Conservation (phyloP, 1,140 invertebrate genomes). For the Drosophila orosa region DNA sequence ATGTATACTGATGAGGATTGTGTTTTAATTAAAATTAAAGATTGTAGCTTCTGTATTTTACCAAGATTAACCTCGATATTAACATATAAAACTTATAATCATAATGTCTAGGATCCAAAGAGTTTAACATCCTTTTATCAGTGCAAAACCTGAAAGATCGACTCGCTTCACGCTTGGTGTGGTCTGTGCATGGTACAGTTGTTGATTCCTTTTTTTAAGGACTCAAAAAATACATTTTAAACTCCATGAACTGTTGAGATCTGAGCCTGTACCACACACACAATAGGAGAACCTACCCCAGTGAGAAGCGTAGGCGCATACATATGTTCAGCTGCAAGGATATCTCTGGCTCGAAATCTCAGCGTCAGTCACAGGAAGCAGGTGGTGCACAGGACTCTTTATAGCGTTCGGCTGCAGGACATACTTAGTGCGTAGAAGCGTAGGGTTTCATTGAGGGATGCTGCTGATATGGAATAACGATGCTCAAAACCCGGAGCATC, state of each 20-base stretch:
- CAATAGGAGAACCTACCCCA: slow-evolving; percentile 21
- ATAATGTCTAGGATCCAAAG: neutral
- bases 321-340: slow-evolving; percentile 45
- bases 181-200: slow-evolving; percentile 21
- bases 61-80: neutral
- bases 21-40: neutral
- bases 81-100: too few species aligned
- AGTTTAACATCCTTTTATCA: neutral
- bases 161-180: neutral
- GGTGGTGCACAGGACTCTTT: slow-evolving; percentile 39
- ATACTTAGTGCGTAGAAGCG: slow-evolving; percentile 41
- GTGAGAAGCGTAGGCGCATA: slow-evolving; percentile 31
- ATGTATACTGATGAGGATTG: slow-evolving; percentile 11
- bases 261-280: neutral
- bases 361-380: slow-evolving; percentile 48
- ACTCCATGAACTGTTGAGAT: neutral
- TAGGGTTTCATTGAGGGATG: slow-evolving; percentile 43
- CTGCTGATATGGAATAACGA: slow-evolving; percentile 5
- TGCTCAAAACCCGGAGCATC: neutral
- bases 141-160: neutral
- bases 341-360: slow-evolving; percentile 37
- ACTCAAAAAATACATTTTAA: slow-evolving; percentile 6
- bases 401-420: slow-evolving; percentile 28
- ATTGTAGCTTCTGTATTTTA: neutral
- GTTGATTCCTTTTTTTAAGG: slow-evolving; percentile 19